Conservation (phyloP, 2,797 vertebrate genomes). For the Hemitrygon akajei region DNA sequence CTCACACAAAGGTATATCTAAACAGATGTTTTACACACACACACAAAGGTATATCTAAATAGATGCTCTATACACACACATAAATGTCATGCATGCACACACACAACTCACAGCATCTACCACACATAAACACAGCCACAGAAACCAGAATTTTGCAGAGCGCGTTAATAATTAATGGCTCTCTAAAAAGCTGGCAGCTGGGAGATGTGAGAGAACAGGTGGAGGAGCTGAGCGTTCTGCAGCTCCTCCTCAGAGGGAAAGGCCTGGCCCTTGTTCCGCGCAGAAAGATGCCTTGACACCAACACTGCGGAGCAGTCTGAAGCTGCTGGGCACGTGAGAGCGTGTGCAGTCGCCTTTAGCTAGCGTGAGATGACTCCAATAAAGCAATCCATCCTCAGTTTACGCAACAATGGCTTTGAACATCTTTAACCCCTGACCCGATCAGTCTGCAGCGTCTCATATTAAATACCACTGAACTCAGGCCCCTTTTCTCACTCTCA, state of each 20-base stretch:
- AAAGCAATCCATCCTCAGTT: neutral
- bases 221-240: neutral
- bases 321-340: neutral
- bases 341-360: neutral
- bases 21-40: no score
- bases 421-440: neutral
- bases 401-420: neutral
- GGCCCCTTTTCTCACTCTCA: neutral
- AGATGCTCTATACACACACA: no score
- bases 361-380: neutral
- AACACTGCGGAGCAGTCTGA: neutral
- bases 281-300: neutral
- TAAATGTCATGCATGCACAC: no score
- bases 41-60: no score
- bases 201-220: neutral
- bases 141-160: neutral
- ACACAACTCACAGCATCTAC: no score
- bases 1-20: no score
- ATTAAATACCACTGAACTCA: neutral
- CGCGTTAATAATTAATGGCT: slow-evolving; percentile 12
- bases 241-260: neutral
- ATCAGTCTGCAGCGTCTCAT: neutral
- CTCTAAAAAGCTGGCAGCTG: neutral
- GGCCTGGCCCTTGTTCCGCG: no score
- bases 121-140: neutral